phyloP scores from a whole-genome alignment of 2,888 invertebrate genomes.

The Drosophila neoperkinsi region DNA sequence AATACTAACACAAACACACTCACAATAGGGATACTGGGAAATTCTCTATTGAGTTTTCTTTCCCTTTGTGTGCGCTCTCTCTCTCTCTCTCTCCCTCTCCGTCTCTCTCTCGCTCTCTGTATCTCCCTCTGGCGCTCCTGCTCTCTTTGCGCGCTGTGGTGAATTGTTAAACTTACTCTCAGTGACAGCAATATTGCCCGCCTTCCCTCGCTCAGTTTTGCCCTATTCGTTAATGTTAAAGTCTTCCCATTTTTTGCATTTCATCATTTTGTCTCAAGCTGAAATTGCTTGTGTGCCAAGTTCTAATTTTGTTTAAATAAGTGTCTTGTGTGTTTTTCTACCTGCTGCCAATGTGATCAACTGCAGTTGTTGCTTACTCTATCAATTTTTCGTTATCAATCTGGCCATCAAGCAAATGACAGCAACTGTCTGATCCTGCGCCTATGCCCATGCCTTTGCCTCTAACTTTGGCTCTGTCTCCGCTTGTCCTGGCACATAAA shows the following conservation, averaged over 20 bases:
- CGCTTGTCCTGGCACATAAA: slow-evolving; percentile 36
- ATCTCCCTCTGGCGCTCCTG: slow-evolving; percentile 6
- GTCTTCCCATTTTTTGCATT: slow-evolving; percentile 24
- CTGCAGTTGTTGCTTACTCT: slow-evolving; percentile 4
- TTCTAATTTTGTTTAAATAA: background rate
- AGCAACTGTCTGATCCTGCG: slow-evolving; percentile 18
- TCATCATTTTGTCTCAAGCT: slow-evolving; percentile 22
- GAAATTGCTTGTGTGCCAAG: slow-evolving; percentile 13
- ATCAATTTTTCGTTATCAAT: slow-evolving; percentile 2
- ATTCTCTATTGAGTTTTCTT: slow-evolving; percentile 29
- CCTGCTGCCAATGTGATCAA: slow-evolving; percentile 15
- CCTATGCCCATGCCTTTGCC: background rate
- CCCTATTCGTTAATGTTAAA: slow-evolving; percentile 19
- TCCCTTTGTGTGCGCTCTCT: slow-evolving; percentile 4
- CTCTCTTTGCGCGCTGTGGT: slow-evolving; percentile 54
- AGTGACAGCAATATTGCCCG: background rate
- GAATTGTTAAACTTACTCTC: slow-evolving; percentile 40
- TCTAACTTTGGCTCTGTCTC: background rate
- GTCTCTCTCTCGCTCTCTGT: background rate
- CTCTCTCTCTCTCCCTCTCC: background rate
- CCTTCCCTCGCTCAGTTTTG: slow-evolving; percentile 1
- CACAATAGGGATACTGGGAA: slow-evolving; percentile 47
- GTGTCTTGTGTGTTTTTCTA: background rate
- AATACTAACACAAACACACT: slow-evolving; percentile 5
- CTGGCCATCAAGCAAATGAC: background rate